Evolutionary conservation across 2,888 invertebrate species (phyloP), one percentile per base, ranked within the genome.

Genomic region (Dryobota labecula): DNA sequence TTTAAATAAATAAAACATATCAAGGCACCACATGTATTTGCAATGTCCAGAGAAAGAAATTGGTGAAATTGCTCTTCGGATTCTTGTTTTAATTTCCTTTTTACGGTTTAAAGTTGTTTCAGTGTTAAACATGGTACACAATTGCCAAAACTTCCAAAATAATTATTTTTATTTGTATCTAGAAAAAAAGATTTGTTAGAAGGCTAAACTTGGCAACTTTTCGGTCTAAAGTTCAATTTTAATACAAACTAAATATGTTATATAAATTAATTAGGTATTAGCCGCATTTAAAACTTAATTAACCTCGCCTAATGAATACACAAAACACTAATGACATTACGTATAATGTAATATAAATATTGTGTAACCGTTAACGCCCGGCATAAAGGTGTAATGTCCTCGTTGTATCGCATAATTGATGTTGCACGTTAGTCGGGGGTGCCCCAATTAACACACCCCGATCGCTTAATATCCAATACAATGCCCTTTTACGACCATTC

Each of bases 401-500:
- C 78, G 70, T 73, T 78, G 74, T 75, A 73, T 80, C 81, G 76
- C 84, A 84, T 86, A 82, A 84, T 83, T 84, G 82, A 86, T 80
- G 83, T 75, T 72, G 80, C 80, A 81, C 73, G 80, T 73, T 84
- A 79, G 73, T 82, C 83, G 83, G 85, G 85, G 86, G 80, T 82
- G 85, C 83, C 84, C 88, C 88, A 90, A 91, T 92, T 90, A 92
- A 88, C 87, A 78, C 80, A 85, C 86, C 87, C 82, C 87, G 87
- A 90, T 90, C 87, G 86, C 85, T 86, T 90, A 89, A 92, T 90
- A 88, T 89, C 89, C 87, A 87, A 91, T 90, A 89, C 87, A 86
- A 87, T 87, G 88, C 87, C 88, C 85, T 88, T 91, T 91, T 89
- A 92, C 88, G 89, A 89, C 73, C 87, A 87, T 90, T 91, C 86